Percentiles rank a stretch among this genome's conserved stretches.
These are phyloP conservation scores for Urocolius indicus DNA, from an alignment of 2,113 vertebrate species.

Conservation along the genomic window DNA sequence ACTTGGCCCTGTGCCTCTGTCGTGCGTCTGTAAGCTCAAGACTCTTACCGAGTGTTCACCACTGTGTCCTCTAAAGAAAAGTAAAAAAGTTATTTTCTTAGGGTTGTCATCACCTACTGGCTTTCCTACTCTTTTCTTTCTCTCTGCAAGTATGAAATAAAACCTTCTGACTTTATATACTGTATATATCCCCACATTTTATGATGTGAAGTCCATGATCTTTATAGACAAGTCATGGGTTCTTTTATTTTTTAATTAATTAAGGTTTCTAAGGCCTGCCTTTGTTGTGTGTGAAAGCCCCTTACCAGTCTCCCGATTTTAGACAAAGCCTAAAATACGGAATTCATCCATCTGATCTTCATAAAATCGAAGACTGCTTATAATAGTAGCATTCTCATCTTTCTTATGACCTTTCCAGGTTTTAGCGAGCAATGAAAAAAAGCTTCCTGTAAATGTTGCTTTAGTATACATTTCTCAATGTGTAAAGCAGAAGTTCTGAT, in stretches of 20 bases:
- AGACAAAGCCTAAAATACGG: neutral
- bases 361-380: neutral
- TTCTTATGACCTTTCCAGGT: constrained; percentile 25
- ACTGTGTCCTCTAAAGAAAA: neutral
- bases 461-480: constrained; percentile 15
- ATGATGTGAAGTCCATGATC: neutral
- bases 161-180: neutral
- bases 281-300: neutral
- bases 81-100: neutral
- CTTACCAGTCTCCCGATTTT: neutral
- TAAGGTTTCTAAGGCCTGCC: neutral
- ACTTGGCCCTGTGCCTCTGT: neutral
- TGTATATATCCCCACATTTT: neutral
- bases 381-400: neutral
- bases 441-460: constrained; percentile 53
- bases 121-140: neutral
- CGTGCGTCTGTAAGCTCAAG: neutral
- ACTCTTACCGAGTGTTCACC: neutral
- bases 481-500: constrained; percentile 58
- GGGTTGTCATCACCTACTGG: neutral
- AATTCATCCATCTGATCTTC: neutral
- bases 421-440: constrained; percentile 22
- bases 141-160: neutral
- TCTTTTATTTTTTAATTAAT: neutral
- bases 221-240: neutral